A percentile compares a stretch with the other conserved stretches of the same genome.
Evolutionary conservation across 2,113 vertebrate species (phyloP).

Genomic region (Xerus inauris): DNA sequence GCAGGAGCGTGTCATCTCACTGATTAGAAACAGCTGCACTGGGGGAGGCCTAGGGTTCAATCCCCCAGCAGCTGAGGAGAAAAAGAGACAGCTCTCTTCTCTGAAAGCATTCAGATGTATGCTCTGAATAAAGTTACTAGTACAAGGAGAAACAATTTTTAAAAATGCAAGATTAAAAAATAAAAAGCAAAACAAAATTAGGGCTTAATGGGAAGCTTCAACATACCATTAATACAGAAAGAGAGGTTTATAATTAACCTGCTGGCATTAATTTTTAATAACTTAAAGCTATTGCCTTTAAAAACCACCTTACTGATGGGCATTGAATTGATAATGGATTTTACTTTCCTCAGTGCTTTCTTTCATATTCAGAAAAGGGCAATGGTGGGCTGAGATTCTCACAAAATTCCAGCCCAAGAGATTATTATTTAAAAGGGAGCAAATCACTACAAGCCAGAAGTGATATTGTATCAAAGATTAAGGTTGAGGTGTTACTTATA

Average conservation of each 20-base stretch:
- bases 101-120: background rate
- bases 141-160: background rate
- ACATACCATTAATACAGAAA: background rate
- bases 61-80: background rate
- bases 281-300: conserved; percentile 31
- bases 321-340: background rate
- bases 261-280: conserved; percentile 19
- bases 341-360: background rate
- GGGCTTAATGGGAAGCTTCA: background rate
- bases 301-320: background rate
- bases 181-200: background rate
- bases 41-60: background rate
- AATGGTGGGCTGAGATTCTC: conserved; percentile 6
- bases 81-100: background rate
- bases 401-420: conserved; percentile 2
- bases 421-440: conserved; percentile 27
- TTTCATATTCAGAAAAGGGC: conserved; percentile 20
- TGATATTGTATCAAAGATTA: conserved; percentile 18
- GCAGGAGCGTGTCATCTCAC: background rate
- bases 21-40: background rate
- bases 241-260: background rate
- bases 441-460: background rate
- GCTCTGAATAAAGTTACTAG: background rate
- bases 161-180: background rate
- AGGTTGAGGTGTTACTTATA: background rate